phyloP scores from a whole-genome alignment of 2,797 vertebrate genomes.

The Pseudomugil tenellus region DNA sequence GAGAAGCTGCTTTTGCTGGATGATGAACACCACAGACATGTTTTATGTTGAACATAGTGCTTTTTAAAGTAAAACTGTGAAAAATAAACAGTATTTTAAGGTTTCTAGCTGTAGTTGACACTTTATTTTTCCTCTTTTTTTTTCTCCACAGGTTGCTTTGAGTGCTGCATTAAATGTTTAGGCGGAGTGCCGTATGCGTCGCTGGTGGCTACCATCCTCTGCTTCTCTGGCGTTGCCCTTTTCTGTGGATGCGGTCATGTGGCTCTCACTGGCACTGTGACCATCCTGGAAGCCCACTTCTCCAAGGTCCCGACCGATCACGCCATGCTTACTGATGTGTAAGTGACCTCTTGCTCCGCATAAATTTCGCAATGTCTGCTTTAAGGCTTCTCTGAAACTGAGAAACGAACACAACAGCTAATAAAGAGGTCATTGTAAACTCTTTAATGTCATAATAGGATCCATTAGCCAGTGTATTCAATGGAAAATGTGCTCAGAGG shows the following conservation, averaged over 20 bases:
- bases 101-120: neutral
- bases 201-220: conserved; percentile 96
- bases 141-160: conserved; percentile 90
- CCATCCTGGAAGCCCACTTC: conserved; percentile 93
- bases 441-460: conserved; percentile 1
- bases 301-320: conserved; percentile 89
- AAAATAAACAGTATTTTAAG: neutral
- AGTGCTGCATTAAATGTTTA: conserved; percentile 99
- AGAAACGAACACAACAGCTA: neutral
- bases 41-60: conserved; percentile 7
- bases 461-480: neutral
- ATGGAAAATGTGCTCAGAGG: conserved; percentile 8
- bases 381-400: neutral
- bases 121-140: neutral
- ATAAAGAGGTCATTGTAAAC: neutral
- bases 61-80: conserved; percentile 12
- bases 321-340: conserved; percentile 92
- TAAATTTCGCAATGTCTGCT: neutral
- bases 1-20: conserved; percentile 5
- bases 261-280: conserved; percentile 91
- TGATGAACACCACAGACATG: neutral
- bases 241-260: conserved; percentile 98
- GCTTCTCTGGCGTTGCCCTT: conserved; percentile 96
- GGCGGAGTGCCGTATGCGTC: conserved; percentile 98
- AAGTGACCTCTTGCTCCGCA: conserved; percentile 70